Percentiles rank a stretch among this genome's conserved stretches.
phyloP scores from a whole-genome alignment of 2,888 invertebrate species.

The Stenotaenia linearis region DNA sequence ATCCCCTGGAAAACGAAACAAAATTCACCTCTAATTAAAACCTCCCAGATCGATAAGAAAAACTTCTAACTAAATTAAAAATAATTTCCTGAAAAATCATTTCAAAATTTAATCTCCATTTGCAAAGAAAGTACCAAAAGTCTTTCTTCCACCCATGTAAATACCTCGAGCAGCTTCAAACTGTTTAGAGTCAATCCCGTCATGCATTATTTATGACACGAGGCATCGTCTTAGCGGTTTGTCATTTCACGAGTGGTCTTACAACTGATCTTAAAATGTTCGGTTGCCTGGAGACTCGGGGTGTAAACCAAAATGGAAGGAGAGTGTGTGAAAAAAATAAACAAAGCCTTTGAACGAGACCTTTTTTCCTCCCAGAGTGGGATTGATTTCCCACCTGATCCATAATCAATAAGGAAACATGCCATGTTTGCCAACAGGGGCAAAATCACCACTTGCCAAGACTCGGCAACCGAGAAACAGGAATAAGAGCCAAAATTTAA shows the following conservation, averaged over 20 bases:
- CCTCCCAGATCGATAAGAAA: too few relatives aligned
- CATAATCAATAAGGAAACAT: conserved; percentile 13
- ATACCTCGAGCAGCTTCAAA: background rate
- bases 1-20: too few relatives aligned
- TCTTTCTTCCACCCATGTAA: too few relatives aligned
- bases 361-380: background rate
- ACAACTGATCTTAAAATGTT: background rate
- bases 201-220: conserved; percentile 10
- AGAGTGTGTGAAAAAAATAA: background rate
- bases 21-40: too few relatives aligned
- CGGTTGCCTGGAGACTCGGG: background rate
- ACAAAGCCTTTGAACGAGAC: background rate
- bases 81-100: too few relatives aligned
- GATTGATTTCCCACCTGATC: conserved; percentile 23
- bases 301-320: background rate
- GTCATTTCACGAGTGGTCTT: conserved; percentile 1
- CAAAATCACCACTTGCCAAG: background rate
- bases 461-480: background rate
- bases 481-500: background rate
- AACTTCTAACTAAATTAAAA: too few relatives aligned
- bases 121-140: too few relatives aligned
- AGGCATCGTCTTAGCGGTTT: background rate
- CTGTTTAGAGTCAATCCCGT: background rate
- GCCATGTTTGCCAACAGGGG: background rate
- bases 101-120: too few relatives aligned